These are phyloP conservation scores for Folsomia candida DNA, from an alignment of 2,888 invertebrate genomes.

Conservation along the genomic window DNA sequence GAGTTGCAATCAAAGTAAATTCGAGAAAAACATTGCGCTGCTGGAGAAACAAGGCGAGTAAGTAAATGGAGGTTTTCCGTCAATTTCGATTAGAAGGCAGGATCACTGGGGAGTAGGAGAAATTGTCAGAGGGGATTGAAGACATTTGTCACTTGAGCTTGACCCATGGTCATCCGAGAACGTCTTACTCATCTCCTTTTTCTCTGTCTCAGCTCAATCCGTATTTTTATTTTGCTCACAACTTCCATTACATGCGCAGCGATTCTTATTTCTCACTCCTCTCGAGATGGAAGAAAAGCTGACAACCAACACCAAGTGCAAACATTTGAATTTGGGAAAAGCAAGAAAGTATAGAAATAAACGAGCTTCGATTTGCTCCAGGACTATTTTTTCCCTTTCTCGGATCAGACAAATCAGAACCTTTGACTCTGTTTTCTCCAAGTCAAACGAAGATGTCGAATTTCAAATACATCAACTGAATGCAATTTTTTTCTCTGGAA, in stretches of 20 bases:
- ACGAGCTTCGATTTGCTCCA: neutral
- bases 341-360: neutral
- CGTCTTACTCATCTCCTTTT: conserved; percentile 15
- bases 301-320: neutral
- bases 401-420: neutral
- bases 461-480: neutral
- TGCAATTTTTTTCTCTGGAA: too few relatives aligned
- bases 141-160: conserved; percentile 39
- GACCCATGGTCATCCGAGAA: conserved; percentile 32
- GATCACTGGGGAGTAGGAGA: conserved; percentile 27
- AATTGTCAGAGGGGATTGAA: conserved; percentile 35
- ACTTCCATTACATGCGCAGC: neutral
- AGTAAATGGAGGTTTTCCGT: conserved; percentile 18
- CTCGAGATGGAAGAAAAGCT: neutral
- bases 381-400: neutral
- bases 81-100: conserved; percentile 36
- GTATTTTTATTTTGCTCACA: neutral
- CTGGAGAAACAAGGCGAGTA: neutral
- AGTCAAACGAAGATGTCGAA: neutral
- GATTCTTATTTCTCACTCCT: neutral
- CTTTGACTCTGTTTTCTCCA: neutral
- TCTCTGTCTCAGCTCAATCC: conserved; percentile 17
- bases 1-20: conserved; percentile 7
- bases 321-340: neutral
- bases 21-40: neutral